Evolutionary conservation across 2,797 vertebrate species (phyloP).

Genomic region (Calcarius lapponicus): DNA sequence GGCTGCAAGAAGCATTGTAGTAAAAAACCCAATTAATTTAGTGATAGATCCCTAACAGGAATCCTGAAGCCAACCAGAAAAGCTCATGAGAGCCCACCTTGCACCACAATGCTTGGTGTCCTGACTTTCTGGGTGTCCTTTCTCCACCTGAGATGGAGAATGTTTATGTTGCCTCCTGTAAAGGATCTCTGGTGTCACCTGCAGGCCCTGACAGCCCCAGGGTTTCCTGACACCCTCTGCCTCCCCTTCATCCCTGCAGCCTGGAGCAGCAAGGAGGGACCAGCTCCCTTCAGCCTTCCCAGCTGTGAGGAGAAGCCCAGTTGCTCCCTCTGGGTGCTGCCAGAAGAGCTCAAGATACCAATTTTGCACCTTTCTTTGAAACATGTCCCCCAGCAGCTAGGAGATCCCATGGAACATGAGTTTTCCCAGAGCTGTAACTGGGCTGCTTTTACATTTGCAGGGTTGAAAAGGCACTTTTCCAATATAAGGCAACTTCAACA

Average conservation of each 20-base stretch:
- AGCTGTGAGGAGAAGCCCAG: background rate
- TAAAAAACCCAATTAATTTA: background rate
- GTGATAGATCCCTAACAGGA: background rate
- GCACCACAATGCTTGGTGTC: rapidly evolving
- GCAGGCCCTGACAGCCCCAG: background rate
- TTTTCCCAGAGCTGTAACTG: background rate
- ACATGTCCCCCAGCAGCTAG: rapidly evolving
- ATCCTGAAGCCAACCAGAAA: background rate
- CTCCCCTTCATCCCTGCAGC: background rate
- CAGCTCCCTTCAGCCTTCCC: background rate
- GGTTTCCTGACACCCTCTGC: background rate
- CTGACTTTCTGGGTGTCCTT: background rate
- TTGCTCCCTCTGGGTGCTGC: background rate
- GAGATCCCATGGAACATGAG: rapidly evolving
- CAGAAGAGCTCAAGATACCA: background rate
- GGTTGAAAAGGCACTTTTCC: background rate
- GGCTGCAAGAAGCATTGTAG: background rate
- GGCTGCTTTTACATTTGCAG: background rate
- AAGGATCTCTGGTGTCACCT: background rate
- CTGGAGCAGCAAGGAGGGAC: background rate
- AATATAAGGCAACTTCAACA: background rate
- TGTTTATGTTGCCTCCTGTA: background rate
- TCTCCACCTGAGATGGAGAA: background rate
- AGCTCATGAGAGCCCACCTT: background rate
- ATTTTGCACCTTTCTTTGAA: background rate